These are phyloP conservation scores for Cardinalis cardinalis DNA, from an alignment of 2,113 vertebrate species.

Conservation along the genomic window DNA sequence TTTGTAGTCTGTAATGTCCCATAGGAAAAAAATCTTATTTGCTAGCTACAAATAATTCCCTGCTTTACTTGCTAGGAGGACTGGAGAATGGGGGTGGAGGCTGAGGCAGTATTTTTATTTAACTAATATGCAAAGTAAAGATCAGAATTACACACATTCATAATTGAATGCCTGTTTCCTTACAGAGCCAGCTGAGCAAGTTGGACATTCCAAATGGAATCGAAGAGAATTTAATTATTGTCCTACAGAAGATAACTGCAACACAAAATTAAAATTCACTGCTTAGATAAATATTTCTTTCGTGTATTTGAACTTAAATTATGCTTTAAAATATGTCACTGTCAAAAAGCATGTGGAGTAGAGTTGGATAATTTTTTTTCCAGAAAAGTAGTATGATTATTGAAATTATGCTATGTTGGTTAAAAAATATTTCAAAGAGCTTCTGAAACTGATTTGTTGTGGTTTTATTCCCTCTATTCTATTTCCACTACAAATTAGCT, in stretches of 20 bases:
- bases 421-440: not conserved
- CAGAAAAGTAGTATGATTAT: not conserved
- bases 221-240: not conserved
- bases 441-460: not conserved
- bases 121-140: not conserved
- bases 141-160: not conserved
- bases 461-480: not conserved
- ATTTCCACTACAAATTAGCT: not conserved
- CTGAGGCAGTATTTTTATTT: not conserved
- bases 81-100: not conserved
- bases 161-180: not conserved
- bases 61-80: not conserved
- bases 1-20: not conserved
- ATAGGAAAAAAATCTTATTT: not conserved
- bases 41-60: not conserved
- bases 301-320: not conserved
- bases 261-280: not conserved
- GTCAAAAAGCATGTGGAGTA: not conserved
- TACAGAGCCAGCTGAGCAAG: not conserved
- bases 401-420: not conserved
- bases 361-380: not conserved
- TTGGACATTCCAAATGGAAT: not conserved
- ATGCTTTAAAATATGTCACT: not conserved
- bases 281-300: not conserved
- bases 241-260: not conserved